Evolutionary conservation across 2,888 invertebrate species (phyloP).

Genomic region (Tholera decimalis): DNA sequence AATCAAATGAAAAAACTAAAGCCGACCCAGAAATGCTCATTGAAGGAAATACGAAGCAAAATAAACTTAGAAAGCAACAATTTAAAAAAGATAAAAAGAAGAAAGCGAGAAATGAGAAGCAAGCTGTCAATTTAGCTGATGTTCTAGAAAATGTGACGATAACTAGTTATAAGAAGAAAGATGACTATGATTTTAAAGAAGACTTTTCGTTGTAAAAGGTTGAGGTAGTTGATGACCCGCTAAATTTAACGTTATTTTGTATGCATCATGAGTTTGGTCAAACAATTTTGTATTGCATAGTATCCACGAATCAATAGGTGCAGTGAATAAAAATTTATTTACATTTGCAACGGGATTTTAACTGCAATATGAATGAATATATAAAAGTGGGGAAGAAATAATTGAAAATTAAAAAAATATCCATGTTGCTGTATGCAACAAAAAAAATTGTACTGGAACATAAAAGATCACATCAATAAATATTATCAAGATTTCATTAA

Average conservation of each 20-base stretch:
- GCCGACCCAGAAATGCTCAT: slow-evolving; percentile 93
- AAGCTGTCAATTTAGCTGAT: slow-evolving; percentile 92
- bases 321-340: too few relatives aligned
- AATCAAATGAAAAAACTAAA: slow-evolving; percentile 83
- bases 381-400: too few relatives aligned
- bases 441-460: too few relatives aligned
- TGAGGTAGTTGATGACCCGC: neutral
- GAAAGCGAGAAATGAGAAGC: slow-evolving; percentile 90
- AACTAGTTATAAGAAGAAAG: slow-evolving; percentile 80
- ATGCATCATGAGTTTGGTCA: too few relatives aligned
- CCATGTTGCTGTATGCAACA: too few relatives aligned
- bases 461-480: too few relatives aligned
- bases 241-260: neutral
- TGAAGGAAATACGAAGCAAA: slow-evolving; percentile 92
- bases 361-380: too few relatives aligned
- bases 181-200: slow-evolving; percentile 92
- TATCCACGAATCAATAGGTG: too few relatives aligned
- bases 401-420: too few relatives aligned
- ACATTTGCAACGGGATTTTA: too few relatives aligned
- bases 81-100: slow-evolving; percentile 93
- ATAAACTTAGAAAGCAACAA: slow-evolving; percentile 87
- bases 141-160: slow-evolving; percentile 92
- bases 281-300: too few relatives aligned
- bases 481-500: too few relatives aligned
- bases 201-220: slow-evolving; percentile 85